A percentile compares a stretch with the other conserved stretches of the same genome.
Evolutionary conservation across 2,797 vertebrate genomes (phyloP).

Genomic region (Natrix natrix): DNA sequence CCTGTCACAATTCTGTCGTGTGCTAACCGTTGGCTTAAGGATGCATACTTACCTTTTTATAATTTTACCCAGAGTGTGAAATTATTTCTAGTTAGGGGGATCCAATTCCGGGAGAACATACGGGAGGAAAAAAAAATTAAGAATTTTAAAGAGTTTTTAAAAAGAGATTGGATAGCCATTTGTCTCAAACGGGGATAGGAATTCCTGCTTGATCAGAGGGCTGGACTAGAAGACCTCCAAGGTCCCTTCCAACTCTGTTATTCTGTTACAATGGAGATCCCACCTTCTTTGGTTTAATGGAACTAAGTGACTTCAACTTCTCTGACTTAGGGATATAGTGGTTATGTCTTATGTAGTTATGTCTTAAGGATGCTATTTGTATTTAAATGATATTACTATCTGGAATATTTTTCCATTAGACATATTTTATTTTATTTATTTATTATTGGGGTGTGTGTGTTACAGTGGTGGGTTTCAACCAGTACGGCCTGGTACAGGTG

Average conservation of each 20-base stretch:
- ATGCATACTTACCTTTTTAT: neutral
- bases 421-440: neutral
- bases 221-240: neutral
- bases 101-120: neutral
- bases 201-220: too few relatives aligned
- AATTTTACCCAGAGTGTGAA: too few relatives aligned
- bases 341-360: neutral
- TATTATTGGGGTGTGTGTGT: too few relatives aligned
- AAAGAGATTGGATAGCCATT: neutral
- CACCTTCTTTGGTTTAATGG: neutral
- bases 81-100: neutral
- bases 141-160: neutral
- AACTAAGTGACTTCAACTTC: neutral
- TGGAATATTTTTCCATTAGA: neutral
- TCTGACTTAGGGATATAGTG: neutral
- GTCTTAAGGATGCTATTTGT: neutral
- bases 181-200: neutral
- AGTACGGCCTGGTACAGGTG: too few relatives aligned
- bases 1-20: neutral
- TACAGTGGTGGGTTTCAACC: too few relatives aligned
- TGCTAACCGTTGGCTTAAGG: neutral
- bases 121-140: neutral
- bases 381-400: neutral
- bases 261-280: neutral
- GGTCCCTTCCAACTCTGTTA: neutral